These are phyloP conservation scores for Odiellus spinosus DNA, from an alignment of 2,888 invertebrate species.

Conservation along the genomic window DNA sequence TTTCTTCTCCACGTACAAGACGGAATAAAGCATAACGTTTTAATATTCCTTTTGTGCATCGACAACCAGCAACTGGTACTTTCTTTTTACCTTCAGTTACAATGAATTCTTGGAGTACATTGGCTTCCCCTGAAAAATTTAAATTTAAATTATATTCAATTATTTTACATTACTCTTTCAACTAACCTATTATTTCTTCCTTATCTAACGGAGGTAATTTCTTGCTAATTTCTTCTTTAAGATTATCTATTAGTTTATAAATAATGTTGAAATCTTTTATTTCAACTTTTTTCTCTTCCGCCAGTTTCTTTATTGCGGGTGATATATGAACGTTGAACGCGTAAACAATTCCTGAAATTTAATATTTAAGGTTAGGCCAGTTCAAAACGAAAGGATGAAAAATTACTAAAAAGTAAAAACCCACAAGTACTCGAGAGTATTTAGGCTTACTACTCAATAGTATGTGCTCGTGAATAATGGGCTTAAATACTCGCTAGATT, in stretches of 20 bases:
- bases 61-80: conserved; percentile 72
- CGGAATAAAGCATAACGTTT: conserved; percentile 48
- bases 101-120: conserved; percentile 63
- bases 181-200: conserved; percentile 57
- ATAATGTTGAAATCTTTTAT: conserved; percentile 70
- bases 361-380: no score
- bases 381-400: no score
- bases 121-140: conserved; percentile 53
- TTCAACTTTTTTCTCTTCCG: conserved; percentile 38
- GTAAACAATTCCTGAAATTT: conserved; percentile 54
- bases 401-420: no score
- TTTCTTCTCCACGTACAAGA: conserved; percentile 47
- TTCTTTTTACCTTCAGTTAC: conserved; percentile 58
- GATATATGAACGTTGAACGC: conserved; percentile 58
- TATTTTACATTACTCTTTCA: no score
- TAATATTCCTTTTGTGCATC: conserved; percentile 60
- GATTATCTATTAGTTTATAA: conserved; percentile 76
- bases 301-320: conserved; percentile 32
- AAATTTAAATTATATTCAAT: conserved; percentile 1
- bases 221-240: conserved; percentile 52
- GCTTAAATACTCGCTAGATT: no score
- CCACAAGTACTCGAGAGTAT: no score
- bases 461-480: no score
- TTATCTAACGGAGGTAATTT: conserved; percentile 52
- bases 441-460: no score